Evolutionary conservation across 2,113 vertebrate genomes (phyloP), one percentile per base, ranked within the genome.

Genomic region (Scomber scombrus): DNA sequence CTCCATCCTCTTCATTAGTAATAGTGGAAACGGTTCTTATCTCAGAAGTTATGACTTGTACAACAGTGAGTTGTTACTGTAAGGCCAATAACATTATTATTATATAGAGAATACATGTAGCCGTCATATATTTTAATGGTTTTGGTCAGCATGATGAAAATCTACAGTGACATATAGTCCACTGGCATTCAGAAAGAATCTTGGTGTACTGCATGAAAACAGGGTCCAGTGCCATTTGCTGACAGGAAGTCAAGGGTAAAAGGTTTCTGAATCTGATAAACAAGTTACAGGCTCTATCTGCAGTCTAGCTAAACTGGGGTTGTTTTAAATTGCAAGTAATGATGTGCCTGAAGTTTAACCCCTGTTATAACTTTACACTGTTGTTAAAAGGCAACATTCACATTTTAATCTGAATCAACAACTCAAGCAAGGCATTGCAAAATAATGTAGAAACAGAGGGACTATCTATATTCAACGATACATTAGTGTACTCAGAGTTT

Each of bases 401-500:
- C 31, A 34, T 34, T 34, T 34, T 34, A 34, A 34, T 5, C 31
- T 34, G 31, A 34, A 34, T 34, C 31, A 34, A 34, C 31, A 34
- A 5, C 31, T 34, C 31, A 34, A 7, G 31, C 31, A 34, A 7
- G 31, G 31, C 5, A 34, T 34, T 34, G 31, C 31, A 34, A 34
- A 34, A 34, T 34, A 34, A 34, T 31, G 23, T 26, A 3, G 9
- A 50, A 15, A 47, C 64, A 51, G 47, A 12, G 11, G 12, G 23
- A 54, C 52, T 12, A 18, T 57, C 21, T 50, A 50, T 3, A 29
- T 18, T 70, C 31, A 68, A 57, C 73, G 19, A 50, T 13, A 29
- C 57, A 49, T 61, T 56, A 65, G 12, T 49, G 50, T 81, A 70
- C 71, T 67, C 26, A 66, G 68, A 75, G 85, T 75, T 83, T 82